Evolutionary conservation across 2,797 vertebrate species (phyloP).

Genomic region (Sebastes matsubarae): DNA sequence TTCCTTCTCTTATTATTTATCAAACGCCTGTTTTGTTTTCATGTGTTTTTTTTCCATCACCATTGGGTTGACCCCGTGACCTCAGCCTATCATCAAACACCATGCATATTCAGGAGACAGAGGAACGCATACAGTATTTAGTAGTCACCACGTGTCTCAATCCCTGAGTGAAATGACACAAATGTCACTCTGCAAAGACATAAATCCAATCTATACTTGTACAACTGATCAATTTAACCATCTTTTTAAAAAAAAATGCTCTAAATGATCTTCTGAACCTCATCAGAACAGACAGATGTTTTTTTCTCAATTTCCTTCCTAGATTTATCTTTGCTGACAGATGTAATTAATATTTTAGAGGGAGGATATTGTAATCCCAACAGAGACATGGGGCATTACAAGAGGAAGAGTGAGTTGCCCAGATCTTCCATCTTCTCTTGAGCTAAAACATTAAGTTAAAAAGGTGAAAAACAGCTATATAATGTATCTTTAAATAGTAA

Average conservation of each 20-base stretch:
- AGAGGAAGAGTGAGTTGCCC: conserved; percentile 8
- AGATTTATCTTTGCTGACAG: conserved; percentile 37
- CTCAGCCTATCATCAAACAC: conserved; percentile 7
- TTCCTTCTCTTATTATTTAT: conserved; percentile 38
- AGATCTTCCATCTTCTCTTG: neutral
- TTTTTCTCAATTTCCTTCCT: conserved; percentile 8
- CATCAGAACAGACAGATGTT: neutral
- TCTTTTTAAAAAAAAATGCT: neutral
- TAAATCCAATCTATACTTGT: neutral
- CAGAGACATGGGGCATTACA: conserved; percentile 32
- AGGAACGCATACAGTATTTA: neutral
- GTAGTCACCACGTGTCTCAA: neutral
- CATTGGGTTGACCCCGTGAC: conserved; percentile 10
- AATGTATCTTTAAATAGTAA: too few relatives aligned
- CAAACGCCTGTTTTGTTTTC: conserved; percentile 29
- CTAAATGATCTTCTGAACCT: neutral
- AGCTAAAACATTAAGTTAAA: neutral
- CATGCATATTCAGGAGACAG: conserved; percentile 23
- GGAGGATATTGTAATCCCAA: conserved; percentile 29
- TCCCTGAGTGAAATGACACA: neutral
- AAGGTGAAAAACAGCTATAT: too few relatives aligned
- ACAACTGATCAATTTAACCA: neutral
- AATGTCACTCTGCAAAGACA: neutral
- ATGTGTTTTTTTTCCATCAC: conserved; percentile 12
- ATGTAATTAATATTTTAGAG: conserved; percentile 61